Base-by-base conservation (phyloP, 2,888 invertebrate genomes). In the Drosophila ochracea region DNA sequence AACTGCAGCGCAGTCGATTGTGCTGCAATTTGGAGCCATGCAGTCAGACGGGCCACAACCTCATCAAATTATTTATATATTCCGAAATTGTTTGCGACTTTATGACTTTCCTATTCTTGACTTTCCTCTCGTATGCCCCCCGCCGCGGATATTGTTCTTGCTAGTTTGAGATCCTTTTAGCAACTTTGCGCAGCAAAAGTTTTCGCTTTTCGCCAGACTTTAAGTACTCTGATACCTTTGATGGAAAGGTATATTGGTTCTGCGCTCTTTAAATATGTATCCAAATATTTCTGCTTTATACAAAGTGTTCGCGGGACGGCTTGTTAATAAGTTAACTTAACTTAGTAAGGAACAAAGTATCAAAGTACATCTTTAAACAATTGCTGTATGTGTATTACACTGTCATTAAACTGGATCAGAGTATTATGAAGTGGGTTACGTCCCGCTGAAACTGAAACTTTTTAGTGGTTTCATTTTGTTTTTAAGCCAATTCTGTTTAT, bases 51-150 rank as follows among this genome's bases (percentile, higher is more conserved):
- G 19, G 21, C 35, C 49, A 9, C 50, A 54, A 43, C 49, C 55
- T 76, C 70, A 57, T 69, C 50, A 60, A 30, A n/a, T 70, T 55
- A 68, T 68, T 68, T 62, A 62, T 59, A 58, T 41, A 63, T 76
- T 76, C 54, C 55, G 60, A 57, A 68, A 63, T 76, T 62, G 53
- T 55, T 68, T 76, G 50, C 58, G 41, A 31, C 62, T 63, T 59
- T 59, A 55, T 68, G 54, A 54, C 49, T 58, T 58, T 28, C 11
- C 54, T 11, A 19, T 41, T 30, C 19, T n/a, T 11, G 19, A 52
- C 52, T 11, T 16, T 3, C 4, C 52, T 21, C 16, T 21, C 21
- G 13, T 19, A 2, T 21, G n/a, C 4, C 21, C 47, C 47, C 47
- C 7, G 9, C 3, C 16, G 21, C 16, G 47, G 16, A 47, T 21